Evolutionary conservation across 2,113 vertebrate species (phyloP), one percentile per base, ranked within the genome.

Genomic region (Mirounga angustirostris): DNA sequence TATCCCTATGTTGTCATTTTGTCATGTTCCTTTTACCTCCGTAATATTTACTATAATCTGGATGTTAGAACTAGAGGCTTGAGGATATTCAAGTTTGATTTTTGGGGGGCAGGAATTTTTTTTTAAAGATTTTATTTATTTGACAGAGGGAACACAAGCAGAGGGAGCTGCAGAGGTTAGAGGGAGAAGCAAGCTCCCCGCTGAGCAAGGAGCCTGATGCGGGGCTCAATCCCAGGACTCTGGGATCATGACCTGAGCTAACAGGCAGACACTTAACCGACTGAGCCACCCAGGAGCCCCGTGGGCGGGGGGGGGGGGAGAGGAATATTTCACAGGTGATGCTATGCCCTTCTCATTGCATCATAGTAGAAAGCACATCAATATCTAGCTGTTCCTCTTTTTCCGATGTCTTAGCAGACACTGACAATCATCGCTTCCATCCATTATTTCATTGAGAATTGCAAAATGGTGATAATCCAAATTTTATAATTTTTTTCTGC

Each of bases 41-140:
- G 1, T 78, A 50, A 78, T 28, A 24, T 58, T 90, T 71, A 91
- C 28, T 95, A 0, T 90, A 46, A 92, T 59, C n/a, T 94, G 30
- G n/a, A 50, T 92, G 24, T 83, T 89, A 89, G n/a, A 92, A 80
- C 46, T 83, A 90, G 11, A 92, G 14, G 65, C 74, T 94, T 85
- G 13, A 50, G 76, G n/a, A 71, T 56, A n/a, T 82, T 71, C 26
- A 40, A 5, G 15, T 88, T 96, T 96, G 52, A 79, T 18, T 59
- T 81, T 58, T 81, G 43, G 43, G 10, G 43, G 88, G 83, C 63
- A 78, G 33, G 82, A 71, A 9, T 88, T 5, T 58, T 33, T 67
- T 67, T 67, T 67, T 33, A 33, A 67, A 67, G 63, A 67, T 33
- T 67, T 16, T 33, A 33, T 33, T 65, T 65, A 67, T 67, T 30